Evolutionary conservation across 1,140 invertebrate species (phyloP).

Genomic region (Augochlora pura): DNA sequence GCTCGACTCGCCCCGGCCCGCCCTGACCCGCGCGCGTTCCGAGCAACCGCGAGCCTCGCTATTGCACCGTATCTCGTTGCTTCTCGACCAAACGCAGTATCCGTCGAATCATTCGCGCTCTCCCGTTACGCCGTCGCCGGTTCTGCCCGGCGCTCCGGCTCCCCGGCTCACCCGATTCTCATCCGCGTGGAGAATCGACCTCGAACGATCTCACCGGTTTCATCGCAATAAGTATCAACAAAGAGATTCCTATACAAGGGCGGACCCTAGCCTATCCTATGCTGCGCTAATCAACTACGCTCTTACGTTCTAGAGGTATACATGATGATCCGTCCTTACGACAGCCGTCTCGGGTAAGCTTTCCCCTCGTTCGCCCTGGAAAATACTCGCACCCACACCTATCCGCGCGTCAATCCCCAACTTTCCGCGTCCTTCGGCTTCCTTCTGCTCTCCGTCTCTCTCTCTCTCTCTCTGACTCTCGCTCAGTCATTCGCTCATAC

Average conservation of each 20-base stretch:
- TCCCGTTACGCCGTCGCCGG: slow-evolving; percentile 39
- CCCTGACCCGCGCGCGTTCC: slow-evolving; percentile 23
- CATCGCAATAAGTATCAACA: slow-evolving; percentile 73
- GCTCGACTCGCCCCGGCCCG: slow-evolving; percentile 27
- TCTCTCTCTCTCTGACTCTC: not conserved
- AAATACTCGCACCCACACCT: not conserved
- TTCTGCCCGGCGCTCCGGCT: slow-evolving; percentile 28
- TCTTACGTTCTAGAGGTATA: slow-evolving; percentile 79
- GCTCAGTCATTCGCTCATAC: not conserved
- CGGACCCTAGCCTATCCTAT: slow-evolving; percentile 74
- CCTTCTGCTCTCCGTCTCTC: slow-evolving; percentile 1
- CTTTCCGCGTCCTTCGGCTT: not conserved
- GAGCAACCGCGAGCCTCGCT: slow-evolving; percentile 60
- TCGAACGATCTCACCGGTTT: slow-evolving; percentile 54
- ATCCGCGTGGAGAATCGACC: slow-evolving; percentile 38
- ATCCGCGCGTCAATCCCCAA: not conserved
- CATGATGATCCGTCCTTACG: slow-evolving; percentile 76
- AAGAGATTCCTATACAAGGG: slow-evolving; percentile 79
- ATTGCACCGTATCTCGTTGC: slow-evolving; percentile 73
- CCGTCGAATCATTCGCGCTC: slow-evolving; percentile 36
- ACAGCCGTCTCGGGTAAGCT: slow-evolving; percentile 71
- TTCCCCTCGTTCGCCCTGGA: slow-evolving; percentile 22
- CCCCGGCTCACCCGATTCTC: too few relatives aligned
- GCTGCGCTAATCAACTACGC: slow-evolving; percentile 76
- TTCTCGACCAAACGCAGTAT: slow-evolving; percentile 31